Evolutionary conservation across 1,140 invertebrate genomes (phyloP).

Genomic region (Drosophila carrolli): DNA sequence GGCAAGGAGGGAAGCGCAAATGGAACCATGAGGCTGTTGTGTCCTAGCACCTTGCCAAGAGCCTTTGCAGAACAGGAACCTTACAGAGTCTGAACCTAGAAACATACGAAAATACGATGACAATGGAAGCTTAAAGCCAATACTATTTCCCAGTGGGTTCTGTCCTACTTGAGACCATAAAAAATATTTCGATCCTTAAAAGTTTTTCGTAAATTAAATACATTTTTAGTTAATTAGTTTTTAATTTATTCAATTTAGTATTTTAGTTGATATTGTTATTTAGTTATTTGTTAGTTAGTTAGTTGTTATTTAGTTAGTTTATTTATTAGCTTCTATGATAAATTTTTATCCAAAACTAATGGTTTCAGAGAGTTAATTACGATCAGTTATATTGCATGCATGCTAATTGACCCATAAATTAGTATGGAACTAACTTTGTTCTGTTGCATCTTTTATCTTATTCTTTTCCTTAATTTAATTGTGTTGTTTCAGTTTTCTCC

Average conservation of each 20-base stretch:
- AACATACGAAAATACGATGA: not conserved
- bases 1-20: conserved; percentile 9
- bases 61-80: not conserved
- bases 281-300: too few relatives aligned
- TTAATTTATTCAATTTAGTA: too few relatives aligned
- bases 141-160: not conserved
- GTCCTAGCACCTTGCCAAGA: conserved; percentile 40
- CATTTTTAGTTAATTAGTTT: too few relatives aligned
- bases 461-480: not conserved
- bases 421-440: not conserved
- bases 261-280: too few relatives aligned
- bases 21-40: conserved; percentile 34
- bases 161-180: not conserved
- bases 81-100: not conserved
- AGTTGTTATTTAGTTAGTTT: too few relatives aligned
- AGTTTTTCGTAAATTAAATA: too few relatives aligned
- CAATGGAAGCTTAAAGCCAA: not conserved
- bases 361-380: too few relatives aligned
- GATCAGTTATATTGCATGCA: too few relatives aligned
- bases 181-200: not conserved
- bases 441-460: not conserved
- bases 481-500: not conserved
- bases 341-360: too few relatives aligned
- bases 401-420: too few relatives aligned
- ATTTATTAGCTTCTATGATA: too few relatives aligned